These are phyloP conservation scores for Tillus elongatus DNA, from an alignment of 2,888 invertebrate genomes.

Conservation along the genomic window DNA sequence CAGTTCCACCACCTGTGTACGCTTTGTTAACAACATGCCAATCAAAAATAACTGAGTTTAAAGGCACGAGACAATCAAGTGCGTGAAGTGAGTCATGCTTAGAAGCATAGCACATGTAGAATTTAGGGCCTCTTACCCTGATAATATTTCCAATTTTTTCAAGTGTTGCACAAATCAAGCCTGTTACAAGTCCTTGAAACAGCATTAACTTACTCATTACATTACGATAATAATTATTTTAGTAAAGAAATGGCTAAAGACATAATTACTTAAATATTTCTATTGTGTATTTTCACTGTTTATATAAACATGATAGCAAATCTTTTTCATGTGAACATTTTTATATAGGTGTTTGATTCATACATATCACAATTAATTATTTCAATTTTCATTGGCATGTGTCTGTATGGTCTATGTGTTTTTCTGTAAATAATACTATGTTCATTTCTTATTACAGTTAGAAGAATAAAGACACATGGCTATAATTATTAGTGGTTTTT, in stretches of 20 bases:
- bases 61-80: constrained; percentile 41
- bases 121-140: constrained; percentile 22
- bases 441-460: background rate
- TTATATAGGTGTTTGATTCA: constrained; percentile 38
- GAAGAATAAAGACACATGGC: background rate
- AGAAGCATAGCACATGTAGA: constrained; percentile 20
- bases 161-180: constrained; percentile 20
- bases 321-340: constrained; percentile 33
- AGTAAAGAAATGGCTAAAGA: too few relatives aligned
- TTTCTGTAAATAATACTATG: background rate
- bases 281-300: too few relatives aligned
- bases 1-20: too few relatives aligned
- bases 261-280: too few relatives aligned
- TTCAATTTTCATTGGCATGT: constrained; percentile 31
- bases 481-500: background rate
- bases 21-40: constrained; percentile 11
- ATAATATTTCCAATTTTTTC: constrained; percentile 11
- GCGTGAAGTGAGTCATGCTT: constrained; percentile 36
- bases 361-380: constrained; percentile 37
- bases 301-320: too few relatives aligned
- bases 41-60: background rate
- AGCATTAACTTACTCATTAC: too few relatives aligned
- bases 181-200: background rate
- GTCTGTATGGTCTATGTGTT: background rate
- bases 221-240: too few relatives aligned